Evolutionary conservation across 2,113 vertebrate genomes (phyloP).

Genomic region (Chauna torquata): DNA sequence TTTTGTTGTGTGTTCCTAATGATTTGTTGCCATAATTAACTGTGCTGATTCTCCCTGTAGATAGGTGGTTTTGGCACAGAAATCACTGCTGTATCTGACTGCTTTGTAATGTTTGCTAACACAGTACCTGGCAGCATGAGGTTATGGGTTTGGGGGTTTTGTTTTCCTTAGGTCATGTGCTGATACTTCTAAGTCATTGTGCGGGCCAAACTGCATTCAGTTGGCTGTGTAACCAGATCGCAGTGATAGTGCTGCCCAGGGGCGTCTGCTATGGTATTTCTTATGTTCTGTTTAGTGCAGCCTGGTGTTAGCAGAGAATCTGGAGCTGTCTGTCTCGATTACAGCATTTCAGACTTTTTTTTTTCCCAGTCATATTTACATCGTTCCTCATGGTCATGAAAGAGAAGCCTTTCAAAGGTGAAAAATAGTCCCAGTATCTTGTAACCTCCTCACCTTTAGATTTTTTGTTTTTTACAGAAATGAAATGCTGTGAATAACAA

Average conservation of each 20-base stretch:
- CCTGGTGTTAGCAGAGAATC: not conserved
- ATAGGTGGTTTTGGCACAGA: not conserved
- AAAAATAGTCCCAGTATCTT: not conserved
- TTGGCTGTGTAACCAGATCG: not conserved
- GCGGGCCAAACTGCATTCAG: not conserved
- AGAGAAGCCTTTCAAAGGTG: not conserved
- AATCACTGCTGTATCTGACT: not conserved
- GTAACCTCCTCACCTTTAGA: not conserved
- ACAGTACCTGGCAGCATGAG: not conserved
- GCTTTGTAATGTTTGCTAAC: not conserved
- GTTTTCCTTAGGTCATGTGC: not conserved
- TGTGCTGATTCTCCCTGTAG: not conserved
- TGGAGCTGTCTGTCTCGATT: not conserved
- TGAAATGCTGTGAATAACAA: slow-evolving; percentile 4
- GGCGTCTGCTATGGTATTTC: not conserved
- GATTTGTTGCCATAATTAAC: slow-evolving; percentile 38
- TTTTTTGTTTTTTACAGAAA: slow-evolving; percentile 4
- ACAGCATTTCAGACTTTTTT: not conserved
- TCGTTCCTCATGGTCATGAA: not conserved
- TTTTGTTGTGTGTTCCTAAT: not conserved
- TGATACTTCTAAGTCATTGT: not conserved
- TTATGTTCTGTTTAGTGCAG: not conserved
- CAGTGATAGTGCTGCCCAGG: not conserved
- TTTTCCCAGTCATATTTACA: not conserved
- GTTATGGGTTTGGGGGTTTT: not conserved